Percentiles rank a stretch among this genome's conserved stretches.
Evolutionary conservation across 2,888 invertebrate species (phyloP).

Genomic region (Shargacucullia verbasci): DNA sequence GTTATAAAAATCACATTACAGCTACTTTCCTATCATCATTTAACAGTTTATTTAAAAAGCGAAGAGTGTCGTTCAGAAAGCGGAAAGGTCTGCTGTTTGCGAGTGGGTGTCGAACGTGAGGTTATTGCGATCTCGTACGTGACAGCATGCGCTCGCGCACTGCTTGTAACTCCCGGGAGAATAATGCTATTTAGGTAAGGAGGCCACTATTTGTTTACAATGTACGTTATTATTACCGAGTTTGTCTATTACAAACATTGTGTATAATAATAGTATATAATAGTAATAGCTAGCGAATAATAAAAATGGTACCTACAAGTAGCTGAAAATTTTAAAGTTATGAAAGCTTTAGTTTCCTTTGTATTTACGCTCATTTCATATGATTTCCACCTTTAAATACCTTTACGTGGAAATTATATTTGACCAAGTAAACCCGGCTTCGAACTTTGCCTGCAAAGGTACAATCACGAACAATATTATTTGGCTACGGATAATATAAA

Average conservation of each 20-base stretch:
- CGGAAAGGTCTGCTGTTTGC: constrained; percentile 67
- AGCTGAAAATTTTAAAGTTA: too few species aligned
- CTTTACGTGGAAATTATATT: too few species aligned
- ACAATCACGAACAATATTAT: too few species aligned
- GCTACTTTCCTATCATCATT: constrained; percentile 21
- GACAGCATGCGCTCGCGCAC: constrained; percentile 51
- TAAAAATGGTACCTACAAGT: not conserved
- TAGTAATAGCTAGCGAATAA: too few species aligned
- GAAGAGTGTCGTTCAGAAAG: constrained; percentile 66
- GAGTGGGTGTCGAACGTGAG: constrained; percentile 70
- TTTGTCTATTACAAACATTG: not conserved
- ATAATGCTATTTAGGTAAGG: constrained; percentile 62
- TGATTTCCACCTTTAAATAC: too few species aligned
- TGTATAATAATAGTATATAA: too few species aligned
- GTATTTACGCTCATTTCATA: too few species aligned
- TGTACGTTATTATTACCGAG: not conserved
- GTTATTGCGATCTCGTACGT: constrained; percentile 65
- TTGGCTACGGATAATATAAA: too few species aligned
- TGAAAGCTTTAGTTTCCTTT: too few species aligned
- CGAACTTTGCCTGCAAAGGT: too few species aligned
- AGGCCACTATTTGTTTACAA: constrained; percentile 50
- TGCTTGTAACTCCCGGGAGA: constrained; percentile 52
- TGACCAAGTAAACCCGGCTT: too few species aligned
- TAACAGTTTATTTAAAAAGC: constrained; percentile 49
- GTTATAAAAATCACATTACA: constrained; percentile 5